Evolutionary conservation across 2,113 vertebrate species (phyloP), one percentile per base, ranked within the genome.

Genomic region (Rhinoptilus africanus): DNA sequence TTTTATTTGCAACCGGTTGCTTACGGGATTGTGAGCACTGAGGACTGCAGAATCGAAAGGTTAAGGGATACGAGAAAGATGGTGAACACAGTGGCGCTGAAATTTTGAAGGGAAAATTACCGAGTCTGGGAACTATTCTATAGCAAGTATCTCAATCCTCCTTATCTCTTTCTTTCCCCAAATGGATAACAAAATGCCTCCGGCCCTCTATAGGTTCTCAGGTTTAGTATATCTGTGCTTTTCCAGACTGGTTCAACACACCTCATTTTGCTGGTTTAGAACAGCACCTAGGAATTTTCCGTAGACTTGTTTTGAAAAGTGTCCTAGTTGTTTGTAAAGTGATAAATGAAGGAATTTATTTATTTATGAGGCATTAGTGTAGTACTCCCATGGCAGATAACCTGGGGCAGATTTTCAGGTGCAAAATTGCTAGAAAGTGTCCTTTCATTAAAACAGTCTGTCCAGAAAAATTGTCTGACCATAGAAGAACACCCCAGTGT

Each of bases 231-330:
- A 91, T 82, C 85, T 91, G 53, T 64, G 47, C 64, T 95, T 92
- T 95, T 93, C 82, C 67, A 60, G 71, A 51, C 81, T 93, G 77
- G 83, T 77, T 96, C 17, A 85, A 85, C 67, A 83, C 43, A 71
- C 89, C 94, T 95, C 53, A 73, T 96, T 95, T 96, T 92, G 89
- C 56, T 89, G n/a, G 82, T 96, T 96, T 85, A 92, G 93, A 97
- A 89, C 67, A 80, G 75, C 90, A 92, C 72, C 80, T 95, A 95
- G 78, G 88, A 97, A 95, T 97, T 98, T 97, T 97, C 96, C 24
- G 26, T 45, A 88, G 34, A 92, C 54, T 94, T 93, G 80, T 93
- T 97, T 96, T 95, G 95, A 97, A 97, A 97, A 95, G 83, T 97
- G 98, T 88, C 77, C 76, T 45, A 35, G 86, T 91, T 91, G 75